Evolutionary conservation across 2,888 invertebrate species (phyloP).

Genomic region (Acrobeloides nanus): DNA sequence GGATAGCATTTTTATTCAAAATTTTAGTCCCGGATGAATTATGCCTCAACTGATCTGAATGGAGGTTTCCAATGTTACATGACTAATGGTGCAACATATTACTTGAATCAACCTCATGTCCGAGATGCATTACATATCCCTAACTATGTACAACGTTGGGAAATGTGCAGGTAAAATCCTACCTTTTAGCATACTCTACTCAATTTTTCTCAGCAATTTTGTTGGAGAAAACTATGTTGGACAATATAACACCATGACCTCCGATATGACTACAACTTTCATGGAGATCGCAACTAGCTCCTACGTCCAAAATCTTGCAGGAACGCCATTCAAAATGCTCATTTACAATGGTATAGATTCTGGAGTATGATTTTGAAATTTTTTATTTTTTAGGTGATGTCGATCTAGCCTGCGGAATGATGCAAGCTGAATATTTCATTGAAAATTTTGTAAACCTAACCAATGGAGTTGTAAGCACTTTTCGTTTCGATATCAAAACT

Average conservation of each 20-base stretch:
- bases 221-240: background rate
- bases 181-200: background rate
- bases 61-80: conserved; percentile 44
- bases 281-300: conserved; percentile 5
- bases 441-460: conserved; percentile 12
- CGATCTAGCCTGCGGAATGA: conserved; percentile 27
- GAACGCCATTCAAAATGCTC: conserved; percentile 19
- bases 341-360: conserved; percentile 41
- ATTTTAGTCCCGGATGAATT: conserved; percentile 27
- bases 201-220: background rate
- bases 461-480: too few species aligned
- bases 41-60: conserved; percentile 38
- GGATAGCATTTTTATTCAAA: too few species aligned
- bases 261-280: conserved; percentile 10
- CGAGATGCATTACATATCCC: conserved; percentile 42
- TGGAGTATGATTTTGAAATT: too few species aligned
- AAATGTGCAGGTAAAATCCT: conserved; percentile 17
- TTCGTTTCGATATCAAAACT: too few species aligned
- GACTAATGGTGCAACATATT: conserved; percentile 22
- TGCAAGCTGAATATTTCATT: conserved; percentile 33
- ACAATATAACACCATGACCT: conserved; percentile 5
- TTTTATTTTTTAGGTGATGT: too few species aligned
- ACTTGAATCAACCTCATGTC: conserved; percentile 33
- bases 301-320: conserved; percentile 14
- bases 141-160: conserved; percentile 35